Percentiles rank a stretch among this genome's conserved stretches.
phyloP scores from a whole-genome alignment of 2,797 vertebrate genomes.

The Apodemus agrarius region DNA sequence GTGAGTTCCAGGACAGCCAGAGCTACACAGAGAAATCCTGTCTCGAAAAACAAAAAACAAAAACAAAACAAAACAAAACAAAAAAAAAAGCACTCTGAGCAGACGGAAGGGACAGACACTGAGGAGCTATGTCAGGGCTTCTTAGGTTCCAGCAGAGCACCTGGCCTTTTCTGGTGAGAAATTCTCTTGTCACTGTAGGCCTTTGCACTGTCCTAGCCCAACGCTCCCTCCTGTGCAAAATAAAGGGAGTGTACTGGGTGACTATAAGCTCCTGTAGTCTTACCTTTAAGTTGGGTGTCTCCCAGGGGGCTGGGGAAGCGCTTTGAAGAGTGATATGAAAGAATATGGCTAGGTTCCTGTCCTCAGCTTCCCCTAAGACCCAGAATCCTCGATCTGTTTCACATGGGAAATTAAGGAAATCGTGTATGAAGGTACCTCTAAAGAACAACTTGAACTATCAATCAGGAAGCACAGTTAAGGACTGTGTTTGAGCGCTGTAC shows the following conservation, averaged over 20 bases:
- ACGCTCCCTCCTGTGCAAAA: background rate
- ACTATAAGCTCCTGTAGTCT: background rate
- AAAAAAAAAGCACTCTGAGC: no score
- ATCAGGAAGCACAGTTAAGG: slow-evolving; percentile 3
- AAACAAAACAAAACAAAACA: no score
- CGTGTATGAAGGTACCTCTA: background rate
- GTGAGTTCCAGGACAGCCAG: no score
- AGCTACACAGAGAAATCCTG: no score
- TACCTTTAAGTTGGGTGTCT: background rate
- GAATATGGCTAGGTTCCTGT: background rate
- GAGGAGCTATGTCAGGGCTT: background rate
- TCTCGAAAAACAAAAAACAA: no score
- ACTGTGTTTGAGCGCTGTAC: background rate
- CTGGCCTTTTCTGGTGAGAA: background rate
- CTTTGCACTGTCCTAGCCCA: background rate
- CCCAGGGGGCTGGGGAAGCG: background rate
- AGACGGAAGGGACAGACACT: background rate
- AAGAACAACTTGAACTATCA: background rate
- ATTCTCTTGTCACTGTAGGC: background rate
- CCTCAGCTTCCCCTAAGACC: background rate
- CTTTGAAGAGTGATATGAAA: slow-evolving; percentile 7
- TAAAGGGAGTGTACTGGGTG: background rate
- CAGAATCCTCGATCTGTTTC: background rate
- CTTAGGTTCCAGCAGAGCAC: background rate
- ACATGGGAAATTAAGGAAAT: slow-evolving; percentile 8